These are phyloP conservation scores for Herpetotheres cachinnans DNA, from an alignment of 2,113 vertebrate species.

Conservation along the genomic window DNA sequence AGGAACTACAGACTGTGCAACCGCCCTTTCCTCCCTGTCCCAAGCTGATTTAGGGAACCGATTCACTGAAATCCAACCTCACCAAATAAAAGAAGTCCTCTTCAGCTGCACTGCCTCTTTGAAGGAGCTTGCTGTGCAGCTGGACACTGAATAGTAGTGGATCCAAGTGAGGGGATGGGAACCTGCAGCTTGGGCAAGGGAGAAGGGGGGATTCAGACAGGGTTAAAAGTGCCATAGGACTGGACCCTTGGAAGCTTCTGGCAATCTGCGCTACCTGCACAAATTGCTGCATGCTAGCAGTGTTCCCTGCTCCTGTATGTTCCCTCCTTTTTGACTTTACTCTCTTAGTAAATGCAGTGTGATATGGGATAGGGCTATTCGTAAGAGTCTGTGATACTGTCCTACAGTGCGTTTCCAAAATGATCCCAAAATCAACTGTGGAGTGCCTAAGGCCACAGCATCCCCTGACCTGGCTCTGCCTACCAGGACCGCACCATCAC, in stretches of 20 bases:
- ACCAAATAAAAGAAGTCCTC: neutral
- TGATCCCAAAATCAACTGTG: neutral
- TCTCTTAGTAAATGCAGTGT: neutral
- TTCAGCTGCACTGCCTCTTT: neutral
- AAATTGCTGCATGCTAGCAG: neutral
- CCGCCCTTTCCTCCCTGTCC: neutral
- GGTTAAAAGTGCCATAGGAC: neutral
- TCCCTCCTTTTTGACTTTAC: neutral
- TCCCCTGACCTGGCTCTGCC: neutral
- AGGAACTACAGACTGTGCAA: neutral
- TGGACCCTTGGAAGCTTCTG: neutral
- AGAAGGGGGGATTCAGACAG: neutral
- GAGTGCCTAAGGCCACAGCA: rapidly evolving
- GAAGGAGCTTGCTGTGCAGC: neutral
- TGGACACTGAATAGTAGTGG: neutral
- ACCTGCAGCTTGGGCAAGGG: neutral
- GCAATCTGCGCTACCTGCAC: neutral
- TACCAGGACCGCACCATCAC: neutral
- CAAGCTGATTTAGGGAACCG: neutral
- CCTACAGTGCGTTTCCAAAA: neutral
- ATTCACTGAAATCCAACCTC: neutral
- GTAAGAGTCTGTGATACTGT: neutral
- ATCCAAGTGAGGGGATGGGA: neutral
- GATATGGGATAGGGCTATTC: neutral
- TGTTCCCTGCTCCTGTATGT: neutral